A percentile compares a stretch with the other conserved stretches of the same genome.
phyloP scores from a whole-genome alignment of 2,888 invertebrate species.

The Atherix ibis region DNA sequence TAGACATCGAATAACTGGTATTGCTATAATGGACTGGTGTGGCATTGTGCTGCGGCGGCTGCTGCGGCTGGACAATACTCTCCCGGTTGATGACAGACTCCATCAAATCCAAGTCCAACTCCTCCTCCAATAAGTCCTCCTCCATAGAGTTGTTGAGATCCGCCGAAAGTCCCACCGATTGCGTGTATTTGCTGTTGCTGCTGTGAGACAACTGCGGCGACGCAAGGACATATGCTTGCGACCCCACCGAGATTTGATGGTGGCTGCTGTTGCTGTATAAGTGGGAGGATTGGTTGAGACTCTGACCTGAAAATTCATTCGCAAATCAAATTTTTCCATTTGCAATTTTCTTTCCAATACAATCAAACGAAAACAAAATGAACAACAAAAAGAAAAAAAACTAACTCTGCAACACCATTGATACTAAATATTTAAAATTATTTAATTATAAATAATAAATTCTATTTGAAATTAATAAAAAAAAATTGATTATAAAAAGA shows the following conservation, averaged over 20 bases:
- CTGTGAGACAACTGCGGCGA: slow-evolving; percentile 28
- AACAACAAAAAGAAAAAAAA: too few relatives aligned
- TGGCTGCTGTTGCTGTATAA: slow-evolving; percentile 31
- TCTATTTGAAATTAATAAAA: too few relatives aligned
- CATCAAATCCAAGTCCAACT: slow-evolving; percentile 34
- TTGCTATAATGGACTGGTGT: slow-evolving; percentile 35
- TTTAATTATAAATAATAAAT: too few relatives aligned
- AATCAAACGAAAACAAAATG: neutral
- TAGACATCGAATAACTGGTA: slow-evolving; percentile 36
- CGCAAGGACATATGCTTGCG: slow-evolving; percentile 32
- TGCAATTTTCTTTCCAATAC: too few relatives aligned
- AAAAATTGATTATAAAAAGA: too few relatives aligned
- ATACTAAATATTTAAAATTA: slow-evolving; percentile 2
- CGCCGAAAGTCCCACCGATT: slow-evolving; percentile 28
- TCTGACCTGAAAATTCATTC: slow-evolving; percentile 25
- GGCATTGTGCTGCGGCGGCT: slow-evolving; percentile 26
- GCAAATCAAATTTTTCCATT: too few relatives aligned
- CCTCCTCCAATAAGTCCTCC: slow-evolving; percentile 30
- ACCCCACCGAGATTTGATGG: slow-evolving; percentile 33
- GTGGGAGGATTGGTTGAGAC: slow-evolving; percentile 29
- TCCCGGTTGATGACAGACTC: slow-evolving; percentile 39
- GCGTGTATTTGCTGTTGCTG: slow-evolving; percentile 28
- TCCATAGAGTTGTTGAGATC: slow-evolving; percentile 34
- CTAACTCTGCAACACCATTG: neutral
- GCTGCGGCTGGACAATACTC: slow-evolving; percentile 33